Percentiles rank a stretch among this genome's conserved stretches.
These are phyloP conservation scores for Leptopilina myrica DNA, from an alignment of 2,888 invertebrate species.

Conservation along the genomic window DNA sequence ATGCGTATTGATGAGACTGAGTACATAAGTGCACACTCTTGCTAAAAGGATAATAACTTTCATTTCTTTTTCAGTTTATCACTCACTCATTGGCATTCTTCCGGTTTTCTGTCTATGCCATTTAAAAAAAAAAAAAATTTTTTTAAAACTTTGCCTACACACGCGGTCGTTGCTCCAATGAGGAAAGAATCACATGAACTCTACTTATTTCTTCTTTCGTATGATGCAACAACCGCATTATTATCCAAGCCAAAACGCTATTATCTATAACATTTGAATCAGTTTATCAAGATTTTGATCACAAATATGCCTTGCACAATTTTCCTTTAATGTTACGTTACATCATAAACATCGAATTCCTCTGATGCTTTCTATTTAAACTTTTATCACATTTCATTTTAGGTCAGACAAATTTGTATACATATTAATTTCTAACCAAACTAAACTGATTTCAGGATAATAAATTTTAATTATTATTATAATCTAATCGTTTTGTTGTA, in stretches of 20 bases:
- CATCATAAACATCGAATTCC: background rate
- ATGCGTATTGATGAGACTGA: slow-evolving; percentile 40
- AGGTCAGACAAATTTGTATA: too few species aligned
- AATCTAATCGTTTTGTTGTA: too few species aligned
- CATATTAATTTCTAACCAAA: too few species aligned
- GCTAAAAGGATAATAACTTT: slow-evolving; percentile 41
- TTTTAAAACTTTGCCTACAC: too few species aligned
- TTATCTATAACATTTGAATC: slow-evolving; percentile 11
- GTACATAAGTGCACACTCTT: slow-evolving; percentile 38
- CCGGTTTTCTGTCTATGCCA: slow-evolving; percentile 20
- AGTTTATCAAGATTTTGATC: slow-evolving; percentile 19
- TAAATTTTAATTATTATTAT: too few species aligned
- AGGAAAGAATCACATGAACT: slow-evolving; percentile 20
- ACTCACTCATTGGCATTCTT: slow-evolving; percentile 28
- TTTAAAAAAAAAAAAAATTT: background rate
- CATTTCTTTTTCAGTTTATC: slow-evolving; percentile 29
- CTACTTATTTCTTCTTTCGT: slow-evolving; percentile 10
- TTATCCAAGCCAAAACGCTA: background rate
- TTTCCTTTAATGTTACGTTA: background rate
- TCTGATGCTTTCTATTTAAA: background rate
- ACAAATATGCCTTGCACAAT: background rate
- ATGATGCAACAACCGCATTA: slow-evolving; percentile 13
- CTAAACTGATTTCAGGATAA: too few species aligned
- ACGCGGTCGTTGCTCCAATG: slow-evolving; percentile 18
- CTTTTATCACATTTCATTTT: background rate